Conservation (phyloP, 2,888 invertebrate genomes). For the Carabus problematicus region DNA sequence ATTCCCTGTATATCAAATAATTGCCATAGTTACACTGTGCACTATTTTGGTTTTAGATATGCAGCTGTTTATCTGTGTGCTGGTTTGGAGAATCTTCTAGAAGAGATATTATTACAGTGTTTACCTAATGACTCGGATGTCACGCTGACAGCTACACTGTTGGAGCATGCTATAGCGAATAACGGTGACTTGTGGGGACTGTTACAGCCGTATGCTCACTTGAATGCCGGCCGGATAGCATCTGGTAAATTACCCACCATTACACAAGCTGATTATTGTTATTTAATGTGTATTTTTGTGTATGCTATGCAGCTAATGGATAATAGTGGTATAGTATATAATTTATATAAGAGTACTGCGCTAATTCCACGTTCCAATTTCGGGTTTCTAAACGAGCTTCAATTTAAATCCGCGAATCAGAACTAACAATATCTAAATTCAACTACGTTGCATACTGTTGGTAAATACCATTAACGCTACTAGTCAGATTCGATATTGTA, state of each 20-base stretch:
- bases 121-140: slow-evolving; percentile 67
- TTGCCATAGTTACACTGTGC: slow-evolving; percentile 13
- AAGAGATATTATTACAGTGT: slow-evolving; percentile 81
- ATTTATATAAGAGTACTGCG: too few relatives aligned
- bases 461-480: too few relatives aligned
- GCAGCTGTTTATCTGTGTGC: slow-evolving; percentile 90
- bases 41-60: slow-evolving; percentile 63
- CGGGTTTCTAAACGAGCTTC: too few relatives aligned
- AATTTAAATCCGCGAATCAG: too few relatives aligned
- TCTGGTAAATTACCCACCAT: too few relatives aligned
- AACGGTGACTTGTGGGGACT: slow-evolving; percentile 91
- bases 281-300: slow-evolving; percentile 4
- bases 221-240: slow-evolving; percentile 87
- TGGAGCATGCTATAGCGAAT: slow-evolving; percentile 85
- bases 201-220: slow-evolving; percentile 87
- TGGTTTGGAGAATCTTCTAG: slow-evolving; percentile 86
- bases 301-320: slow-evolving; percentile 28
- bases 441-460: too few relatives aligned
- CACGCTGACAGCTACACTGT: slow-evolving; percentile 76
- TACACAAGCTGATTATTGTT: not conserved
- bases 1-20: too few relatives aligned
- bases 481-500: too few relatives aligned
- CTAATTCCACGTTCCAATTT: too few relatives aligned
- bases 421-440: too few relatives aligned
- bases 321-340: slow-evolving; percentile 11